Conservation (phyloP, 2,888 invertebrate genomes). For the Thera britannica region DNA sequence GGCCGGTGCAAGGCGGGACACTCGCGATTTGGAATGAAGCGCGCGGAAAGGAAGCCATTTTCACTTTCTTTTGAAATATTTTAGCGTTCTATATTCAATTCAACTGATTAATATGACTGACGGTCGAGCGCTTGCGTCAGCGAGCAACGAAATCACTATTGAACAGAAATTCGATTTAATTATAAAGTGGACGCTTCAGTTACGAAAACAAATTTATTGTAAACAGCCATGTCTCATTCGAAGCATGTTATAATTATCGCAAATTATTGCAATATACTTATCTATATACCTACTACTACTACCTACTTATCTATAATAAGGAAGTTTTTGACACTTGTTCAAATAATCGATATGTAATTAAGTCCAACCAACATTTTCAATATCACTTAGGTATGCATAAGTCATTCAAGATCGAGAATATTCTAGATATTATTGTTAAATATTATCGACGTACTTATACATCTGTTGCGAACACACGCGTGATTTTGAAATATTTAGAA, state of each 20-base stretch:
- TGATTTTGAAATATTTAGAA: no score
- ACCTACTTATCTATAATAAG: not conserved
- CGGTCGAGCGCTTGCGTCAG: slow-evolving; percentile 57
- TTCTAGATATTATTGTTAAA: not conserved
- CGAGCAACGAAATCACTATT: slow-evolving; percentile 47
- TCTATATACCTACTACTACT: no score
- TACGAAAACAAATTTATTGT: slow-evolving; percentile 15
- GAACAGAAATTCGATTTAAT: slow-evolving; percentile 41
- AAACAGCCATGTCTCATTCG: slow-evolving; percentile 1
- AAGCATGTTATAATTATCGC: not conserved
- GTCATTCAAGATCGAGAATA: not conserved
- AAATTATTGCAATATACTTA: not conserved
- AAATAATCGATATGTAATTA: not conserved
- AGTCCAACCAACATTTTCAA: not conserved
- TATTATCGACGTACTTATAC: no score
- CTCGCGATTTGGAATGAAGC: slow-evolving; percentile 46
- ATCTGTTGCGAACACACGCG: no score
- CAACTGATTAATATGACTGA: slow-evolving; percentile 65
- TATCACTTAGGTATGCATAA: not conserved
- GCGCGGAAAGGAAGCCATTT: slow-evolving; percentile 62
- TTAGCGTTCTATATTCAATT: slow-evolving; percentile 68
- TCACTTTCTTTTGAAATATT: slow-evolving; percentile 81
- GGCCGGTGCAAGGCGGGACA: slow-evolving; percentile 53
- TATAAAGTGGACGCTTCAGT: slow-evolving; percentile 27
- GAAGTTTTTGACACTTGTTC: not conserved